Evolutionary conservation across 1,140 invertebrate species (phyloP), one percentile per base, ranked within the genome.

Genomic region (Drosophila erecta): DNA sequence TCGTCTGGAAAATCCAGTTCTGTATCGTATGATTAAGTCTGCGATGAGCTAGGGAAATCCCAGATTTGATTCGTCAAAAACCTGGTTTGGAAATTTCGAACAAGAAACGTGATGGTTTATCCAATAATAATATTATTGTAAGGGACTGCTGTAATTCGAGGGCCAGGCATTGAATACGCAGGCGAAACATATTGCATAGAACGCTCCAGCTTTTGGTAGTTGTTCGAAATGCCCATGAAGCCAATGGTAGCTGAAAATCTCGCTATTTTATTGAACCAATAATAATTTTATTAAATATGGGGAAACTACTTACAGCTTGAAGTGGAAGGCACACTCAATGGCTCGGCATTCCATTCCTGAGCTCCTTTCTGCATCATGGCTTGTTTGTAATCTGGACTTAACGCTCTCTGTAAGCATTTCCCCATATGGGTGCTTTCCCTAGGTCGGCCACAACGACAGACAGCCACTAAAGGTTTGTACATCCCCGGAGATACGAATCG

Each of bases 131-230:
- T 84, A 10, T 47, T 43, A 59, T 89, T 76, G 44, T 92, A 92
- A 3, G 91, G 83, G 1, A 73, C 81, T 12, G 70, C 51, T n/a
- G 85, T 90, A 3, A 92, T 50, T 3, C 83, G 86, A 22, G 81
- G 80, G n/a, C 90, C 90, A 0, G 79, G 44, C 91, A 92, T 92
- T 3, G 83, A 81, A 33, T 56, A 56, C 0, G 87, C 66, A 3
- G 91, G 91, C 1, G 91, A 92, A 3, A 83, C 57, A 37, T 92
- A 91, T 51, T 80, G 79, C 81, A 91, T 92, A 2, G 91, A 92
- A 14, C 89, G 76, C 30, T 92, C 91, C 30, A 92, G 65, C 33
- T 80, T 67, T 10, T 49, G 54, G 15, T 92, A 92, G 35, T 54
- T 53, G 4, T 71, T 46, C 5, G 33, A 22, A 47, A 15, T 27